These are phyloP conservation scores for Rhinoderma darwinii DNA, from an alignment of 2,113 vertebrate species.

Conservation along the genomic window DNA sequence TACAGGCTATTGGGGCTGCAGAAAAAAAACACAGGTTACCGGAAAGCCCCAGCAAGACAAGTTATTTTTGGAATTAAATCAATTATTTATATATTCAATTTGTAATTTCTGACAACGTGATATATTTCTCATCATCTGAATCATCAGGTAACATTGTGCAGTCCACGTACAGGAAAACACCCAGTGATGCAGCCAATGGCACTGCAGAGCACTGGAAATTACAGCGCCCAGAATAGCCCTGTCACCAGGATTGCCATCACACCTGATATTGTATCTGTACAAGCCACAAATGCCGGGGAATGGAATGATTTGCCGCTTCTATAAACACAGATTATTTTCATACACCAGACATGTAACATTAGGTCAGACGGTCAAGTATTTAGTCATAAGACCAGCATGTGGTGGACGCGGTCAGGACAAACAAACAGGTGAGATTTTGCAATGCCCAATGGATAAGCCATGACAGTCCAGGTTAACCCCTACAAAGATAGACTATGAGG, in stretches of 20 bases:
- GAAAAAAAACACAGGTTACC: too few relatives aligned
- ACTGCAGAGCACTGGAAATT: background rate
- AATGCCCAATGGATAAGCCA: background rate
- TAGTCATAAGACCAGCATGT: background rate
- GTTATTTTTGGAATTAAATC: too few relatives aligned
- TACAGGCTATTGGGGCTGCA: too few relatives aligned
- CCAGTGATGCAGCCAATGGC: background rate
- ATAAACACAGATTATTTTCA: slow-evolving; percentile 37
- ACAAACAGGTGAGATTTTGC: background rate
- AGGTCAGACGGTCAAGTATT: background rate
- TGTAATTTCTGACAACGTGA: too few relatives aligned
- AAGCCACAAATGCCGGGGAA: background rate
- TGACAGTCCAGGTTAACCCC: background rate
- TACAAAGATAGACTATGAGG: background rate
- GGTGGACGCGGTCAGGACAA: background rate
- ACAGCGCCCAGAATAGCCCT: background rate
- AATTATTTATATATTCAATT: too few relatives aligned
- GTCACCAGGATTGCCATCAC: slow-evolving; percentile 10
- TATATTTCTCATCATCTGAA: too few relatives aligned
- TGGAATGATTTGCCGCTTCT: background rate
- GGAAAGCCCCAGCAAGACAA: too few relatives aligned
- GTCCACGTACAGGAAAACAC: too few relatives aligned
- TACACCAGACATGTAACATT: slow-evolving; percentile 16
- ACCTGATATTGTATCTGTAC: slow-evolving; percentile 27
- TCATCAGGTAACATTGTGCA: too few relatives aligned